Evolutionary conservation across 2,113 vertebrate species (phyloP).

Genomic region (Saccopteryx leptura): DNA sequence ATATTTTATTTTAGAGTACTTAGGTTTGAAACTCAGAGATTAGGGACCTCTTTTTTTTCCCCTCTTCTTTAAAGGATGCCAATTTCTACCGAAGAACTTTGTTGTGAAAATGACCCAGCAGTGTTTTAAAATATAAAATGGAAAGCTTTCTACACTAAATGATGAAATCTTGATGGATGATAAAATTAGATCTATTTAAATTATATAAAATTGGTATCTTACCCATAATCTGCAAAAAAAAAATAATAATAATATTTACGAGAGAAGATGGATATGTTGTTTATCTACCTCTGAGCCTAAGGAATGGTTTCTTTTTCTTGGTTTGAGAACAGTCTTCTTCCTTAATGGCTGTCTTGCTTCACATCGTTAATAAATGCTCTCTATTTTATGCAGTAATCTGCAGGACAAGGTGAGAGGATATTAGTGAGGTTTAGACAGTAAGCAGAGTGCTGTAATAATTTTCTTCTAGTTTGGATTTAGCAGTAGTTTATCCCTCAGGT

Average conservation of each 20-base stretch:
- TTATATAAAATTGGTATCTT: not conserved
- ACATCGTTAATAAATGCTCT: not conserved
- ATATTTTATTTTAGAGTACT: not conserved
- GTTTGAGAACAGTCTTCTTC: not conserved
- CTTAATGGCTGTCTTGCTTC: not conserved
- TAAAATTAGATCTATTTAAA: not conserved
- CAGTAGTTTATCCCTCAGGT: slow-evolving; percentile 8
- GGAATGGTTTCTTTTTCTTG: not conserved
- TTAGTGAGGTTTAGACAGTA: not conserved
- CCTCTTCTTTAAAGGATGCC: not conserved
- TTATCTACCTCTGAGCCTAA: not conserved
- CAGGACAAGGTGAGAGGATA: not conserved
- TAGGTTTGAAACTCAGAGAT: not conserved
- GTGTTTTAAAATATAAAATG: not conserved
- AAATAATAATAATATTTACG: not conserved
- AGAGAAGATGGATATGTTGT: not conserved
- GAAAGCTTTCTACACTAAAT: not conserved
- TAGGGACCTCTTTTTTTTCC: not conserved
- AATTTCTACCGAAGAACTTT: not conserved
- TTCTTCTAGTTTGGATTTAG: slow-evolving; percentile 52
- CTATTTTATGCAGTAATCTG: not conserved
- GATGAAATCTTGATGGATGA: not conserved
- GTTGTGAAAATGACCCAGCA: not conserved
- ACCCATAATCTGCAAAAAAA: not conserved
- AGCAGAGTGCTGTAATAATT: not conserved